These are phyloP conservation scores for Diarsia mendica DNA, from an alignment of 2,888 invertebrate genomes.

Conservation along the genomic window DNA sequence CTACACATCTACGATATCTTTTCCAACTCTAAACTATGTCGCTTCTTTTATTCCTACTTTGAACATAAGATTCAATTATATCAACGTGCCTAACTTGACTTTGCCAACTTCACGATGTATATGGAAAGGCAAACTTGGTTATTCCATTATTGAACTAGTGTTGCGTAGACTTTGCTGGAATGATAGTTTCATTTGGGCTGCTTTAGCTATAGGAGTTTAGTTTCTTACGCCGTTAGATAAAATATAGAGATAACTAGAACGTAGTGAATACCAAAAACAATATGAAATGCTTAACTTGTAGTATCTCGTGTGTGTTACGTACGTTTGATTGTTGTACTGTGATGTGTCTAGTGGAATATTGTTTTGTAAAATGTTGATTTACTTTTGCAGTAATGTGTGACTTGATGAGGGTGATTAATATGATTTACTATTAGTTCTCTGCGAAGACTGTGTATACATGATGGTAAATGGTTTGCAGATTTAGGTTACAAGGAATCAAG, in stretches of 20 bases:
- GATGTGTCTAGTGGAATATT: constrained; percentile 59
- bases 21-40: constrained; percentile 39
- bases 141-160: constrained; percentile 53
- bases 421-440: constrained; percentile 61
- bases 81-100: constrained; percentile 53
- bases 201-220: constrained; percentile 56
- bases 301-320: constrained; percentile 57
- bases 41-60: constrained; percentile 55
- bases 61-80: constrained; percentile 40
- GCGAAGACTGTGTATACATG: constrained; percentile 59
- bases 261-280: constrained; percentile 67
- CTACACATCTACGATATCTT: constrained; percentile 41
- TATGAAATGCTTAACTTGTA: constrained; percentile 62
- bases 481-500: constrained; percentile 74
- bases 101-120: constrained; percentile 39
- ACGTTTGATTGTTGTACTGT: constrained; percentile 64
- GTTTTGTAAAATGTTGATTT: constrained; percentile 49
- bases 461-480: constrained; percentile 64
- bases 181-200: constrained; percentile 55
- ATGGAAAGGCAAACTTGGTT: constrained; percentile 38
- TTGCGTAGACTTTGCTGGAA: constrained; percentile 50
- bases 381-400: constrained; percentile 52
- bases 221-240: constrained; percentile 53
- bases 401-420: constrained; percentile 51
- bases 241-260: constrained; percentile 47